These are phyloP conservation scores for Drosophila ogumai DNA, from an alignment of 1,140 invertebrate genomes.

Conservation along the genomic window DNA sequence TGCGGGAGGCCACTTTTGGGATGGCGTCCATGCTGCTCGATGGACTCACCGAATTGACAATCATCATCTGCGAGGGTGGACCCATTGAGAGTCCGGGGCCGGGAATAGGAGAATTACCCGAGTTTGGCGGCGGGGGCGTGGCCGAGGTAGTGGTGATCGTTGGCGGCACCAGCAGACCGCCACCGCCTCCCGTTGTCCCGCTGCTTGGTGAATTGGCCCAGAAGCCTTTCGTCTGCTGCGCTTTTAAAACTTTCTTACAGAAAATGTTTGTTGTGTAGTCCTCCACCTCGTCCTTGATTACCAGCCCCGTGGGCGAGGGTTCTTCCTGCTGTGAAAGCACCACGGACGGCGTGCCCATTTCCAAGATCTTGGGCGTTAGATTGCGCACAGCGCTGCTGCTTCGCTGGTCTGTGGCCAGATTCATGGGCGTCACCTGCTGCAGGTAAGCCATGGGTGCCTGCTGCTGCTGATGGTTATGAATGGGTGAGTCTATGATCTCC, in stretches of 20 bases:
- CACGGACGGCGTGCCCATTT: constrained; percentile 48
- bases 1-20: constrained; percentile 74
- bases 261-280: constrained; percentile 79
- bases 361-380: constrained; percentile 80
- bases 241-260: constrained; percentile 83
- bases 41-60: constrained; percentile 68
- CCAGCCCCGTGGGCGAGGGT: constrained; percentile 48
- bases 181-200: constrained; percentile 36
- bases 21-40: constrained; percentile 64
- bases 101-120: constrained; percentile 18
- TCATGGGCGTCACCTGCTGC: constrained; percentile 74
- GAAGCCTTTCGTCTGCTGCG: constrained; percentile 82
- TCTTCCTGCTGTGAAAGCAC: constrained; percentile 26
- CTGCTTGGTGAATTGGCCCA: constrained; percentile 77
- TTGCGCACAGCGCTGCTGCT: constrained; percentile 71
- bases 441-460: constrained; percentile 30
- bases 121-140: constrained; percentile 60
- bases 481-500: constrained; percentile 79
- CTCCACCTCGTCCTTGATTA: constrained; percentile 80
- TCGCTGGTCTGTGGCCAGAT: constrained; percentile 67
- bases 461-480: constrained; percentile 52
- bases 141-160: constrained; percentile 72
- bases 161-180: constrained; percentile 56
- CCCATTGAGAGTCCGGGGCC: constrained; percentile 63
- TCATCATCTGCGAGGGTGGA: constrained; percentile 71